These are phyloP conservation scores for Lasioglossum baleicum DNA, from an alignment of 1,140 invertebrate species.

Conservation along the genomic window DNA sequence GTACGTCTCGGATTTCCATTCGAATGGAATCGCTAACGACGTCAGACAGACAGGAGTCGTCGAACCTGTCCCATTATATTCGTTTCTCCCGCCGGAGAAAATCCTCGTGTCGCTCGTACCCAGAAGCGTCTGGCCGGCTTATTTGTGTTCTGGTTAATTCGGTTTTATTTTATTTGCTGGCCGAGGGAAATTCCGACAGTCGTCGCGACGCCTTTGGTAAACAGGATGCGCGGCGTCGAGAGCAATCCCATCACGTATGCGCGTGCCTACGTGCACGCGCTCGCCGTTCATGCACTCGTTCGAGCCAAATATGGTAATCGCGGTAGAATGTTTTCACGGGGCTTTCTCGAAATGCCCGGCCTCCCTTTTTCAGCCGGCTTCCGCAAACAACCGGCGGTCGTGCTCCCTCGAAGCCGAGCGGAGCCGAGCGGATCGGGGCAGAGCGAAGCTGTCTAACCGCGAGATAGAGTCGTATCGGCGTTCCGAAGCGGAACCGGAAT, in stretches of 20 bases:
- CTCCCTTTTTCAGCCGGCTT: slow-evolving; percentile 21
- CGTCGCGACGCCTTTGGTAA: slow-evolving; percentile 47
- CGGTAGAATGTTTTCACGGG: slow-evolving; percentile 63
- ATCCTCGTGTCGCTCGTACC: no score
- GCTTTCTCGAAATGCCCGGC: slow-evolving; percentile 48
- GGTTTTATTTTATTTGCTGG: slow-evolving; percentile 61
- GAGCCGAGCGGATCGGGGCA: not conserved
- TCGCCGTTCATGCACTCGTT: slow-evolving; percentile 49
- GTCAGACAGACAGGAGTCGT: not conserved
- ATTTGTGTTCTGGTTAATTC: slow-evolving; percentile 62
- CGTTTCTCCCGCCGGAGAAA: not conserved
- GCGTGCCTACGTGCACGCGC: slow-evolving; percentile 58
- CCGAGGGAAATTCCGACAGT: slow-evolving; percentile 38
- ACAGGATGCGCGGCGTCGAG: slow-evolving; percentile 52
- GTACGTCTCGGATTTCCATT: not conserved
- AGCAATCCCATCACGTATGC: slow-evolving; percentile 65
- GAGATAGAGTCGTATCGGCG: slow-evolving; percentile 9
- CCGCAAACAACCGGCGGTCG: slow-evolving; percentile 49
- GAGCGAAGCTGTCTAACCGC: slow-evolving; percentile 6
- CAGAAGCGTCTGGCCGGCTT: slow-evolving; percentile 10
- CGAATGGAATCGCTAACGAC: not conserved
- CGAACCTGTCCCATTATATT: slow-evolving; percentile 22
- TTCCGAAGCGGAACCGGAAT: not conserved
- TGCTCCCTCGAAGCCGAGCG: not conserved
- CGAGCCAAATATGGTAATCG: slow-evolving; percentile 67